phyloP scores from a whole-genome alignment of 2,797 vertebrate genomes.

The Pseudochromis fuscus region DNA sequence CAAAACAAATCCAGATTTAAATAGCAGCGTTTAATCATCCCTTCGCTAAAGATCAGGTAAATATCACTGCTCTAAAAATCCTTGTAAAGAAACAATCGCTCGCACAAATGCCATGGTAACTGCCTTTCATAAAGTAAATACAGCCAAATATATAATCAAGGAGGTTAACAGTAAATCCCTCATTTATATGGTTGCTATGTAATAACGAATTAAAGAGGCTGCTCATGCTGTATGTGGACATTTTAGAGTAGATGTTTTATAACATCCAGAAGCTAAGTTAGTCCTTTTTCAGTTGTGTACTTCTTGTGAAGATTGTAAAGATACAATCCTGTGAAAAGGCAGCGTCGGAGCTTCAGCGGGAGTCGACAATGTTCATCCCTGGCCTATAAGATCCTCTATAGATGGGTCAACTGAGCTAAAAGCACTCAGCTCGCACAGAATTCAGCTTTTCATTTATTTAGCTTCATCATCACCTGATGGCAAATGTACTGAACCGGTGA shows the following conservation, averaged over 20 bases:
- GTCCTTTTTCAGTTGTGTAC: too few relatives aligned
- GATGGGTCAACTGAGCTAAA: slow-evolving; percentile 19
- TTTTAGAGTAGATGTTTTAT: slow-evolving; percentile 5
- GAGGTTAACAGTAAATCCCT: slow-evolving; percentile 7
- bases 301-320: neutral
- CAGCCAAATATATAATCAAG: slow-evolving; percentile 19
- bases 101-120: slow-evolving; percentile 48
- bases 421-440: neutral
- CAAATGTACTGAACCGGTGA: slow-evolving; percentile 30
- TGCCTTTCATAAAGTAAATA: slow-evolving; percentile 31
- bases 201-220: slow-evolving; percentile 7
- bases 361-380: slow-evolving; percentile 7
- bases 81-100: slow-evolving; percentile 29
- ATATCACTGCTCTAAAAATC: slow-evolving; percentile 47
- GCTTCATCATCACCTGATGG: slow-evolving; percentile 24
- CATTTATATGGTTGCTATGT: slow-evolving; percentile 13
- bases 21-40: slow-evolving; percentile 43
- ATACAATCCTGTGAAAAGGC: slow-evolving; percentile 6
- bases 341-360: neutral
- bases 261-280: neutral
- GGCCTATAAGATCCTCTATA: neutral
- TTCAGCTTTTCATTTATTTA: slow-evolving; percentile 36
- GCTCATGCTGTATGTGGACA: slow-evolving; percentile 1
- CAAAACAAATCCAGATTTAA: slow-evolving; percentile 51
- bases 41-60: slow-evolving; percentile 44